Conservation (phyloP, 1,140 invertebrate genomes). For the Mizuhopecten yessoensis region DNA sequence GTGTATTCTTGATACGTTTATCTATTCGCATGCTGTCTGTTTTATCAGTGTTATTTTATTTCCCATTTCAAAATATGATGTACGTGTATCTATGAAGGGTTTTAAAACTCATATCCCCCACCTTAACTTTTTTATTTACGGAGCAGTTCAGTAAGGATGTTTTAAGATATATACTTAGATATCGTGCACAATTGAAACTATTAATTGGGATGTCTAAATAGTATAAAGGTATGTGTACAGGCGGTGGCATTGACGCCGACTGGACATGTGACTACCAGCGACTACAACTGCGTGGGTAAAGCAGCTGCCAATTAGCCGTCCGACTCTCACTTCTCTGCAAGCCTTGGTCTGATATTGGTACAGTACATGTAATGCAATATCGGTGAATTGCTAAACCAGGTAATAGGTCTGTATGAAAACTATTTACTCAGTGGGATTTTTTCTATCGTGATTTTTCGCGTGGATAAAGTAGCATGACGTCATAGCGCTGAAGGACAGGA, state of each 20-base stretch:
- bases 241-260: not conserved
- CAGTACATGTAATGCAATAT: not conserved
- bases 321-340: not conserved
- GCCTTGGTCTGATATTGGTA: not conserved
- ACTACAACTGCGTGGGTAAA: not conserved
- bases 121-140: too few relatives aligned
- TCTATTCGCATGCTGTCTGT: too few relatives aligned
- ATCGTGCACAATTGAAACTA: too few relatives aligned
- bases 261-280: not conserved
- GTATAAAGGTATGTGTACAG: not conserved
- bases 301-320: not conserved
- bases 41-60: too few relatives aligned
- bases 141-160: too few relatives aligned
- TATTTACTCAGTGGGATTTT: not conserved
- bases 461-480: not conserved
- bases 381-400: not conserved
- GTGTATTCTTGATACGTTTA: too few relatives aligned
- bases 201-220: not conserved
- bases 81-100: too few relatives aligned
- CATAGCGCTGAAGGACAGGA: not conserved
- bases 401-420: not conserved
- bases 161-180: too few relatives aligned
- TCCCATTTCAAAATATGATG: too few relatives aligned
- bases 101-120: too few relatives aligned
- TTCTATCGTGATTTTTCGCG: not conserved